Evolutionary conservation across 2,113 vertebrate genomes (phyloP).

Genomic region (Genyomyrus donnyi): DNA sequence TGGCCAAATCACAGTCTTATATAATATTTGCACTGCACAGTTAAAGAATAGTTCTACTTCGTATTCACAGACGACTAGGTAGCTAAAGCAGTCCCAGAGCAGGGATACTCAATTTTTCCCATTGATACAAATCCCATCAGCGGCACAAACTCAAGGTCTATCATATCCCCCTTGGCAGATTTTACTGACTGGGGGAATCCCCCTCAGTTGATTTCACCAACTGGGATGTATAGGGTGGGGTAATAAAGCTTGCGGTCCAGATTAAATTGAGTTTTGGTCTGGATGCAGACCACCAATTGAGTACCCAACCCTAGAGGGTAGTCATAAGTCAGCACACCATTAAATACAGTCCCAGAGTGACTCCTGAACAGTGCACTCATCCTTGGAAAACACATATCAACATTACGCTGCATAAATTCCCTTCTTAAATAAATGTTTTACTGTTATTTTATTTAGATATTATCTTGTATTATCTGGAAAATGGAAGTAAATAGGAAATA

Average conservation of each 20-base stretch:
- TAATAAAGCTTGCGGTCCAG: background rate
- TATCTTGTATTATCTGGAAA: background rate
- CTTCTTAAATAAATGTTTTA: background rate
- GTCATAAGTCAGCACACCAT: background rate
- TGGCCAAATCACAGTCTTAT: background rate
- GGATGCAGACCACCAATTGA: background rate
- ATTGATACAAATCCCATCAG: background rate
- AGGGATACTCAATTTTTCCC: background rate
- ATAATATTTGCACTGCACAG: background rate
- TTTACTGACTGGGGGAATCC: background rate
- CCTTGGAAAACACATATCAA: background rate
- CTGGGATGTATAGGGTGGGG: background rate
- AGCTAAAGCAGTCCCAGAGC: background rate
- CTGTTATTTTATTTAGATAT: background rate
- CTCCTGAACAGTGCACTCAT: background rate
- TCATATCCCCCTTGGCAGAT: background rate
- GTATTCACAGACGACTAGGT: background rate
- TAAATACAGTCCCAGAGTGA: background rate
- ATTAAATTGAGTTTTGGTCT: background rate
- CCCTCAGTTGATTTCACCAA: background rate
- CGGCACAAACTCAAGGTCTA: background rate
- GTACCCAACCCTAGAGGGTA: background rate
- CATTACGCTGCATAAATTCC: background rate
- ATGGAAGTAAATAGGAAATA: background rate
- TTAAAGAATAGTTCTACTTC: background rate